These are phyloP conservation scores for Palythoa heliodiscus DNA, from an alignment of 92 coral and sea anemone species.

Conservation along the genomic window DNA sequence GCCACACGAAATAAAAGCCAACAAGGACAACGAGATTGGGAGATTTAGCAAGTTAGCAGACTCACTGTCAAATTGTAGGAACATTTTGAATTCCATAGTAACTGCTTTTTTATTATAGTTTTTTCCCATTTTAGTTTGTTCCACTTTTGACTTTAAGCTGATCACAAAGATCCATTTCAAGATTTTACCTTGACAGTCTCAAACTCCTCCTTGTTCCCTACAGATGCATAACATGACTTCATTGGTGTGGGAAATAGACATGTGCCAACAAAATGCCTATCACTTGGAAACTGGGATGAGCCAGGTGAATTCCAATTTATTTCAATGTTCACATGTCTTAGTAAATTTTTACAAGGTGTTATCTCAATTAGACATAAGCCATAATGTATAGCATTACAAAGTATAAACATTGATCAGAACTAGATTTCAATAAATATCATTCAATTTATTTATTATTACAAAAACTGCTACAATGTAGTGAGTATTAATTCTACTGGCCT, in stretches of 20 bases:
- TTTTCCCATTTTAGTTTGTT: not conserved
- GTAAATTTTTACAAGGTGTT: not conserved
- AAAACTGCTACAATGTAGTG: not conserved
- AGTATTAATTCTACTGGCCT: not conserved
- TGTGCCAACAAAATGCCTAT: slow-evolving; percentile 38
- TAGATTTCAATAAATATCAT: not conserved
- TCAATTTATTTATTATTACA: not conserved
- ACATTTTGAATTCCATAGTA: not conserved
- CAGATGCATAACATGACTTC: slow-evolving; percentile 47
- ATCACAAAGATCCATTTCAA: not conserved
- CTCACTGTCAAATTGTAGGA: not conserved
- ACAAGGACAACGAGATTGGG: too few species aligned
- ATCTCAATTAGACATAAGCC: not conserved
- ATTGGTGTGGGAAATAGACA: slow-evolving; percentile 51
- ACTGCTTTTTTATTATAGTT: too few species aligned
- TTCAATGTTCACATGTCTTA: not conserved
- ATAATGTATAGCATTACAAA: not conserved
- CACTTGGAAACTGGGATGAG: slow-evolving; percentile 47
- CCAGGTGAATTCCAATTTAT: slow-evolving; percentile 26
- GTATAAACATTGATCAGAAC: too few species aligned
- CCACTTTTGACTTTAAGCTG: not conserved
- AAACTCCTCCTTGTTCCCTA: not conserved
- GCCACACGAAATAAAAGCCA: too few species aligned
- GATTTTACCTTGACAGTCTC: not conserved
- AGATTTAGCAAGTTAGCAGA: too few species aligned